These are phyloP conservation scores for Chrysogorgia sp. DNA, from an alignment of 92 coral and sea anemone species.

Conservation along the genomic window DNA sequence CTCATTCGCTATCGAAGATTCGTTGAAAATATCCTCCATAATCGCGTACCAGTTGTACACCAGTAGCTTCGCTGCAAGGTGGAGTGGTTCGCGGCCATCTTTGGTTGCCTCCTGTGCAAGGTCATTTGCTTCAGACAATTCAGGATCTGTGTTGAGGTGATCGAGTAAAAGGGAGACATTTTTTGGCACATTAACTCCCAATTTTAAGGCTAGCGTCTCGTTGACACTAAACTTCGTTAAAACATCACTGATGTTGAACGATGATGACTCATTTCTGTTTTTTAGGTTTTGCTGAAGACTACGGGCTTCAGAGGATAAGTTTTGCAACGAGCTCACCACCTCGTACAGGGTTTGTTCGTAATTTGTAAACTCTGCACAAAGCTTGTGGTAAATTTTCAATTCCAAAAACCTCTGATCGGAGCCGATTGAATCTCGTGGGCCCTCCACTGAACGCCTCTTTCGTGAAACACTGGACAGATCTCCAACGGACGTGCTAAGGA, in stretches of 20 bases:
- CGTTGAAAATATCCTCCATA: conserved; percentile 68
- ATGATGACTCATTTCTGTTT: conserved; percentile 6
- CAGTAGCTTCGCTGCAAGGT: conserved; percentile 46
- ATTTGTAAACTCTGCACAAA: conserved; percentile 67
- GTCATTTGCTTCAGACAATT: conserved; percentile 35
- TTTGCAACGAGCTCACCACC: conserved; percentile 51
- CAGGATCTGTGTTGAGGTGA: conserved; percentile 32
- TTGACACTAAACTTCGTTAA: conserved; percentile 34
- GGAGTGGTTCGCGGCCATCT: conserved; percentile 44
- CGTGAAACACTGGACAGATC: conserved; percentile 43
- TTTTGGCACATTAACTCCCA: conserved; percentile 55
- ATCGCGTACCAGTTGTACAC: conserved; percentile 69
- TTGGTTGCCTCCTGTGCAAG: conserved; percentile 17
- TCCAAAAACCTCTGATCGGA: conserved; percentile 13
- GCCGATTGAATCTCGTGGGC: background rate
- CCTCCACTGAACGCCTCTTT: conserved; percentile 53
- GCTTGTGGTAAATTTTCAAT: conserved; percentile 53
- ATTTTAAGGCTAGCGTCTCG: conserved; percentile 39
- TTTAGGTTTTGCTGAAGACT: background rate
- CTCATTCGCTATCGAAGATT: conserved; percentile 35
- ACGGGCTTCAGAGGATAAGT: conserved; percentile 51
- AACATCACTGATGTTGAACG: conserved; percentile 5
- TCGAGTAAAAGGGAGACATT: conserved; percentile 42
- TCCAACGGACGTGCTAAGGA: conserved; percentile 54
- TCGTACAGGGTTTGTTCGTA: conserved; percentile 61